Percentiles rank a stretch among this genome's conserved stretches.
Evolutionary conservation across 35 echinoderm and acorn worm species (phyloP).

Genomic region (Nesometra sesokonis): DNA sequence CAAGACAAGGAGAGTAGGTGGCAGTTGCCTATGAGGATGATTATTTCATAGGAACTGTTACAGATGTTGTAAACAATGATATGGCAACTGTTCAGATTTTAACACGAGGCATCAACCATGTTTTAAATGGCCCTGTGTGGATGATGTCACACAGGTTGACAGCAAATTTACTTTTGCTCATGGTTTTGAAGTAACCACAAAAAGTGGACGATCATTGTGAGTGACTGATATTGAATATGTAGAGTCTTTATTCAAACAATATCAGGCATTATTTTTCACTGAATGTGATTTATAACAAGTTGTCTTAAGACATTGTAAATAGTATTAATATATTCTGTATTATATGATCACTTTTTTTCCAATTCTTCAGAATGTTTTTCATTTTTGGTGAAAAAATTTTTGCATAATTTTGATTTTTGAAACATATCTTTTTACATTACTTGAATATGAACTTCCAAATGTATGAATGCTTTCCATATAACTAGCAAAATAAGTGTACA

Average conservation of each 20-base stretch:
- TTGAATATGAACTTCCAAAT: too few species aligned
- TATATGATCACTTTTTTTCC: too few species aligned
- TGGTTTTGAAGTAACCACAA: not conserved
- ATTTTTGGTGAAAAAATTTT: too few species aligned
- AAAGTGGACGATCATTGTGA: constrained; percentile 7
- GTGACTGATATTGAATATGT: constrained; percentile 17
- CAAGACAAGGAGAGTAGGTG: constrained; percentile 20
- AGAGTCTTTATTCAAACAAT: not conserved
- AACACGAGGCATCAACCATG: not conserved
- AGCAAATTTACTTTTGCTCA: constrained; percentile 19
- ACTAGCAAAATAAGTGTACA: too few species aligned
- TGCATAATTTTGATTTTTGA: too few species aligned
- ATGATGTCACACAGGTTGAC: constrained; percentile 9
- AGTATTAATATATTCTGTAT: too few species aligned
- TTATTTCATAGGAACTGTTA: constrained; percentile 9
- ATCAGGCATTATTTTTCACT: not conserved
- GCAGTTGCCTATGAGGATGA: constrained; percentile 23
- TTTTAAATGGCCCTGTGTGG: constrained; percentile 4
- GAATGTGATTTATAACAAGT: not conserved
- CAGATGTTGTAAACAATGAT: not conserved
- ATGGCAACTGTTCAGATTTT: constrained; percentile 1
- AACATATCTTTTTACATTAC: too few species aligned
- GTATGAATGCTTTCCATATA: too few species aligned
- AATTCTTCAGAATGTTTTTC: too few species aligned
- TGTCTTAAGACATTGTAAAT: too few species aligned